These are phyloP conservation scores for Acrocephalus kingi DNA, from an alignment of 2,113 vertebrate species.

Conservation along the genomic window DNA sequence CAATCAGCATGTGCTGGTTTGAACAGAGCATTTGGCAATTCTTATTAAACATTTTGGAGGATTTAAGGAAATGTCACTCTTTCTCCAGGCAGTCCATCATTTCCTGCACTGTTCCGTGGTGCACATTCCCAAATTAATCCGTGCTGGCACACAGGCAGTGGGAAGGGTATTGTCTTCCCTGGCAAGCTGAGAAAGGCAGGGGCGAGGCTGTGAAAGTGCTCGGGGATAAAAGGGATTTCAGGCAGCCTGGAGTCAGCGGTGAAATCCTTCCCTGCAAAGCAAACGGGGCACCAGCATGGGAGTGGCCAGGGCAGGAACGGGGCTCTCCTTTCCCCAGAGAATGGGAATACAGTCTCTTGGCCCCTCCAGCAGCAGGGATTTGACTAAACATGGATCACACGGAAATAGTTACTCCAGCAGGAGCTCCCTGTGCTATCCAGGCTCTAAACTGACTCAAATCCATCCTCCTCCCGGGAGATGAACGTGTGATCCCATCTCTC, in stretches of 20 bases:
- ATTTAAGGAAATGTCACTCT: background rate
- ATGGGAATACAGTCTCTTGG: fast-evolving
- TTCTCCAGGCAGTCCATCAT: constrained; percentile 3
- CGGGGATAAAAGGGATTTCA: background rate
- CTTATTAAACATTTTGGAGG: background rate
- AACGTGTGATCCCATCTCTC: background rate
- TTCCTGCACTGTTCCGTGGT: background rate
- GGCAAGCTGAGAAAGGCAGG: constrained; percentile 18
- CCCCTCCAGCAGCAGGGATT: background rate
- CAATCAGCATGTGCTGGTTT: background rate
- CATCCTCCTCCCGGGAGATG: background rate
- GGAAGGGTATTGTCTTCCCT: constrained; percentile 47
- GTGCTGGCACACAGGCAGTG: background rate
- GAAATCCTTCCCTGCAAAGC: background rate
- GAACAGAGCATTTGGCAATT: background rate
- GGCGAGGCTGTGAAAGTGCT: constrained; percentile 8
- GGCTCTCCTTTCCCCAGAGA: background rate
- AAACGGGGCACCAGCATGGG: background rate
- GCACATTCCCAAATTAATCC: background rate
- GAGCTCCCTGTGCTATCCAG: background rate
- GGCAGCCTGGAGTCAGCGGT: background rate
- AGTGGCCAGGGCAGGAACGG: background rate
- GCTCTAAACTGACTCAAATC: background rate
- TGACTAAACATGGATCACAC: background rate
- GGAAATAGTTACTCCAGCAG: background rate